Evolutionary conservation across 2,113 vertebrate genomes (phyloP), one percentile per base, ranked within the genome.

Genomic region (Archilochus colubris): DNA sequence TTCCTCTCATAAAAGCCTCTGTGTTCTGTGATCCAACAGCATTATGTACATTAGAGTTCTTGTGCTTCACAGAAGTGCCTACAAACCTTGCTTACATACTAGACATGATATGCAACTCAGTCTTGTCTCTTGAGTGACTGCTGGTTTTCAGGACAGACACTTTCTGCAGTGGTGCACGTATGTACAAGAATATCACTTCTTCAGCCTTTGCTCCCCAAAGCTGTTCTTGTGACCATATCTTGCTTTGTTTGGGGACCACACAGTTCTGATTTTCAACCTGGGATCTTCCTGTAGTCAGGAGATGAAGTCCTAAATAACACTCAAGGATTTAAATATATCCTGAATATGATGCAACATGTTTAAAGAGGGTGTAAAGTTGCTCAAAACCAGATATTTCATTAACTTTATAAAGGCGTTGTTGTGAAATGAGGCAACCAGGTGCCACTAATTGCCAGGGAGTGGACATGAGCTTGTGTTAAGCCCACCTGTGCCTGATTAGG

Each of bases 51-150:
- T 43, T n/a, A 48, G 54, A 76, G 54, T 77, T 76, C 30, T 44
- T 33, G 9, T 0, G 3, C 36, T 64, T 72, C 48, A 18, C 20
- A 54, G 43, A 74, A 43, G 44, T 48, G 43, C 18, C 57, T 62
- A 15, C 27, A 70, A 21, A 54, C n/a, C 27, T 66, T 81, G 25
- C 43, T 87, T 53, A 50, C 25, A 4, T 10, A 2, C 20, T 19
- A 0, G 14, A 27, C 1, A 0, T 25, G n/a, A 7, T 18, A 3
- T 46, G 16, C 20, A 27, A 25, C 55, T 82, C 66, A 36, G 33
- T 69, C 23, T 57, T 54, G 14, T 86, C 40, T 19, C 19, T 72
- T n/a, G 38, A 54, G 4, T 0, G 2, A 8, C 58, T 55, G 58
- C 21, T 91, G 72, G 4, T 61, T 76, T 86, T 76, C 63, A 76